phyloP scores from a whole-genome alignment of 2,797 vertebrate genomes.

The Dendrocincla tyrannina region DNA sequence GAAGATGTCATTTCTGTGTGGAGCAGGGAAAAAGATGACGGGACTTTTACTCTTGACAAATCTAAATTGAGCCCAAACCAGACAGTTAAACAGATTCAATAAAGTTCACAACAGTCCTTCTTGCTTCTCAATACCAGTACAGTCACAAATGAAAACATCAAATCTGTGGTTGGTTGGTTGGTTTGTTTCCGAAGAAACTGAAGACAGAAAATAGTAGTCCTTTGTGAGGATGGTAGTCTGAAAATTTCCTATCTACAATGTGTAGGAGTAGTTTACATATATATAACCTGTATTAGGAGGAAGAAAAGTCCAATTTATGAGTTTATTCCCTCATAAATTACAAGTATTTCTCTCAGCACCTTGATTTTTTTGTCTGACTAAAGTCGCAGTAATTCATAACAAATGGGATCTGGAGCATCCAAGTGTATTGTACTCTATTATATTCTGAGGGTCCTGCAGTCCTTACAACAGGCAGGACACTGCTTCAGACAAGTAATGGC shows the following conservation, averaged over 20 bases:
- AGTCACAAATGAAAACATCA: neutral
- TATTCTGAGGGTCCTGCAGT: neutral
- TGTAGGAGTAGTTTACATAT: neutral
- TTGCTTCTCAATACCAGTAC: neutral
- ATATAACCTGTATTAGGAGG: neutral
- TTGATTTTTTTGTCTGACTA: neutral
- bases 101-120: neutral
- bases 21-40: neutral
- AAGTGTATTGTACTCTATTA: neutral
- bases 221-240: neutral
- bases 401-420: neutral
- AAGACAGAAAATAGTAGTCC: neutral
- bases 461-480: neutral
- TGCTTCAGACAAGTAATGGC: neutral
- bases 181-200: neutral
- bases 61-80: neutral
- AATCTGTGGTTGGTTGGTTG: neutral
- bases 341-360: neutral
- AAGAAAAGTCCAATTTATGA: neutral
- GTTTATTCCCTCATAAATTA: neutral
- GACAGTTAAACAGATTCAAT: conserved; percentile 5
- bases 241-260: neutral
- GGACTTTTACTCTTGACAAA: neutral
- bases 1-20: neutral
- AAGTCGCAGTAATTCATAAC: neutral